Evolutionary conservation across 30 jellyfish, hydroid and myxozoan species (phyloP), one percentile per base, ranked within the genome.

Genomic region (Aurelia sp.): DNA sequence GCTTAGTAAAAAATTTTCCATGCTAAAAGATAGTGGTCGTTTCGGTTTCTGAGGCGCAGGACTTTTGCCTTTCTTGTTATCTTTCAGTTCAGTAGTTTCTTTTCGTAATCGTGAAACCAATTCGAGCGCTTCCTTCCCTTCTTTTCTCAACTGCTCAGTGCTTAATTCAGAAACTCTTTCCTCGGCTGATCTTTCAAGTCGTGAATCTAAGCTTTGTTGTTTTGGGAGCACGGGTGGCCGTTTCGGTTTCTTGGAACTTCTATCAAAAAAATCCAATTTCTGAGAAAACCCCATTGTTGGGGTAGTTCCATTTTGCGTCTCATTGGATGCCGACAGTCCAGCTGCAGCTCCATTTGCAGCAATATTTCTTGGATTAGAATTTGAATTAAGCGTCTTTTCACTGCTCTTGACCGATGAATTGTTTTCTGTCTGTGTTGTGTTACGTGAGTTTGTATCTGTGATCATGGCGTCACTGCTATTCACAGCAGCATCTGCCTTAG

Each of bases 31-130:
- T 1, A 74, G 77, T 8, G 93, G 93, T 57, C 93, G 50, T 70
- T 84, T 84, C 10, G 93, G 93, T 53, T 84, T 84, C 66, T 61
- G 84, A 4, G 93, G 93, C 27, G 82, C 78, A 18, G 84, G 79
- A 63, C 91, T 69, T 52, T 53, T 81, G 58, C 65, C 71, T 50
- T 58, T 58, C 17, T 33, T 60, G 17, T 27, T 60, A 2, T 19
- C 88, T n/a, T 17, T 24, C 13, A 63, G 17, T 51, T 76, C 84
- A 48, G 66, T 57, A 31, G 74, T 76, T 64, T 69, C 85, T 47
- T 13, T 81, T 38, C 64, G 68, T 16, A 84, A 48, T 35, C 59
- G 84, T 5, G 88, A 84, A 3, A 84, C 82, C 10, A 62, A 17
- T 17, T 70, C 82, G 18, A 84, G 69, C 15, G 93, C 93, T 30